Evolutionary conservation across 2,888 invertebrate genomes (phyloP).

Genomic region (Drosophila phalerata): DNA sequence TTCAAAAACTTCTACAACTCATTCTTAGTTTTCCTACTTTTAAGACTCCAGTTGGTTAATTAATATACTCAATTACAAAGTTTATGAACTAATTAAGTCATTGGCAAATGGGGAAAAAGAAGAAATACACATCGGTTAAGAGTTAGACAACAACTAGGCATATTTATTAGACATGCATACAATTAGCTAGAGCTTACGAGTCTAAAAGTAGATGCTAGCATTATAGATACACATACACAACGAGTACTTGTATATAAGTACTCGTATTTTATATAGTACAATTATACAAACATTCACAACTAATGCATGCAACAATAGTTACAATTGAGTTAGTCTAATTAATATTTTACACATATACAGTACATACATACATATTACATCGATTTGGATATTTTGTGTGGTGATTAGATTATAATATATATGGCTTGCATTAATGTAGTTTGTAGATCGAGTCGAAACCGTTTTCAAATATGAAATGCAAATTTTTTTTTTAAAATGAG

Average conservation of each 20-base stretch:
- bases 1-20: too few relatives aligned
- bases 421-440: background rate
- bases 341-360: constrained; percentile 33
- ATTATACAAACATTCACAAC: constrained; percentile 10
- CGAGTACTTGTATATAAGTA: background rate
- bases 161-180: constrained; percentile 44
- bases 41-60: too few relatives aligned
- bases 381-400: constrained; percentile 11
- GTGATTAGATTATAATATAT: background rate
- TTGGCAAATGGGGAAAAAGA: background rate
- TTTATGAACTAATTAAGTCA: background rate
- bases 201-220: constrained; percentile 26
- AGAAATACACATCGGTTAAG: background rate
- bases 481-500: constrained; percentile 1
- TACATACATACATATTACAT: constrained; percentile 37
- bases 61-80: too few relatives aligned
- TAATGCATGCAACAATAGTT: constrained; percentile 23
- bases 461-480: constrained; percentile 14
- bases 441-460: constrained; percentile 35
- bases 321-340: constrained; percentile 19
- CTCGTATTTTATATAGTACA: constrained; percentile 6
- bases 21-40: too few relatives aligned
- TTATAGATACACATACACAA: constrained; percentile 11
- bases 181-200: constrained; percentile 25
- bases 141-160: constrained; percentile 23